Percentiles rank a stretch among this genome's conserved stretches.
phyloP scores from a whole-genome alignment of 64 coral and sea anemone species.

The Hydrozoanthus tunicans region DNA sequence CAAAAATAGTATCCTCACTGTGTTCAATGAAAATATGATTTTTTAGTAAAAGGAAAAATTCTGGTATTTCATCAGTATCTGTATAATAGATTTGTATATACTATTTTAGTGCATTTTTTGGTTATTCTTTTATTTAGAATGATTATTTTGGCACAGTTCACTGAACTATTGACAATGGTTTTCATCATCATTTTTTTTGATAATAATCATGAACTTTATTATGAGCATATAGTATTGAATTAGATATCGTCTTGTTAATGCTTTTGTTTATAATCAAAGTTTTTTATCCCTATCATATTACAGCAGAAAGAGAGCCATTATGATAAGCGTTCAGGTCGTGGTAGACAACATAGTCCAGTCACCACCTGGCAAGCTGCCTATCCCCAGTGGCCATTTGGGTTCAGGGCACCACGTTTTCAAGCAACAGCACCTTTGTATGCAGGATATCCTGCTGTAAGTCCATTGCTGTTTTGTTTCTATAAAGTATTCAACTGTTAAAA shows the following conservation, averaged over 20 bases:
- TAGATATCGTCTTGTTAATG: not conserved
- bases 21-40: too few species aligned
- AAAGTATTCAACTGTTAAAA: not conserved
- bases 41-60: too few species aligned
- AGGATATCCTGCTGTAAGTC: conserved; percentile 29
- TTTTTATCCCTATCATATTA: not conserved
- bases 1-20: too few species aligned
- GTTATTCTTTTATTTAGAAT: too few species aligned
- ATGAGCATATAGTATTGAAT: not conserved
- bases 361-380: conserved; percentile 71
- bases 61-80: too few species aligned
- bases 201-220: too few species aligned
- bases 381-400: conserved; percentile 70
- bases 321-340: conserved; percentile 44
- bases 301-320: conserved; percentile 51
- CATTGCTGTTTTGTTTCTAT: not conserved
- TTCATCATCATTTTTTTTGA: too few species aligned
- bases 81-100: too few species aligned
- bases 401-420: conserved; percentile 63
- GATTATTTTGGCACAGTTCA: too few species aligned
- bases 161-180: too few species aligned
- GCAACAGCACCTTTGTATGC: conserved; percentile 61
- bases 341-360: conserved; percentile 46
- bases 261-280: not conserved
- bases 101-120: too few species aligned